phyloP scores from a whole-genome alignment of 1,140 invertebrate genomes.

The Zaprionus davidi region DNA sequence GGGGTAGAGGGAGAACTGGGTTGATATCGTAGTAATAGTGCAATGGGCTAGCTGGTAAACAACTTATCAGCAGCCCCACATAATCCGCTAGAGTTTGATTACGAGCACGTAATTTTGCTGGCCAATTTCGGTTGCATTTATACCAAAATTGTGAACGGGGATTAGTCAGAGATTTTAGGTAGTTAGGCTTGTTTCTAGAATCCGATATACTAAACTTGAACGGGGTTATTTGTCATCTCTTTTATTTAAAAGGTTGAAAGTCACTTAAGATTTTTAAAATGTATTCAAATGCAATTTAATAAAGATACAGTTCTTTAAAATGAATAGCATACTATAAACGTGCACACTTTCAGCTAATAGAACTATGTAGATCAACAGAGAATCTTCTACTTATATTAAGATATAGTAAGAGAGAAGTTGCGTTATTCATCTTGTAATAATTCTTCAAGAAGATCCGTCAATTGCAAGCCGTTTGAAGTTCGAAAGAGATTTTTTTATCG shows the following conservation, averaged over 20 bases:
- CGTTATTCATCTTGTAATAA: too few species aligned
- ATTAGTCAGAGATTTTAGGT: background rate
- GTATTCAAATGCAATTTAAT: too few species aligned
- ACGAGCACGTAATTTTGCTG: background rate
- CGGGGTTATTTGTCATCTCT: too few species aligned
- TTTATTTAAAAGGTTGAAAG: too few species aligned
- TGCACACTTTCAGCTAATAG: background rate
- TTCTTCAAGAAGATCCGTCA: too few species aligned
- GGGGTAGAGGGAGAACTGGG: too few species aligned
- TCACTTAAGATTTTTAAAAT: background rate
- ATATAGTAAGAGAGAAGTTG: too few species aligned
- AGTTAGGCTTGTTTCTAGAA: background rate
- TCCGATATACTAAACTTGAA: background rate
- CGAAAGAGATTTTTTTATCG: too few species aligned
- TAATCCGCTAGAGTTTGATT: background rate
- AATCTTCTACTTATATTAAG: too few species aligned
- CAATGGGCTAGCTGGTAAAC: background rate
- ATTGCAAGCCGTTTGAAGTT: too few species aligned
- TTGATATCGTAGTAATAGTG: background rate
- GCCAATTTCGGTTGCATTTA: background rate
- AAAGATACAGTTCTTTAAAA: background rate
- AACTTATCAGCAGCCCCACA: background rate
- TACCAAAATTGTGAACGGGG: background rate
- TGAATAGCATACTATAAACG: background rate
- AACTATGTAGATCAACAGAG: background rate